A percentile compares a stretch with the other conserved stretches of the same genome.
Evolutionary conservation across 2,113 vertebrate genomes (phyloP).

Genomic region (Pomatostomus ruficeps): DNA sequence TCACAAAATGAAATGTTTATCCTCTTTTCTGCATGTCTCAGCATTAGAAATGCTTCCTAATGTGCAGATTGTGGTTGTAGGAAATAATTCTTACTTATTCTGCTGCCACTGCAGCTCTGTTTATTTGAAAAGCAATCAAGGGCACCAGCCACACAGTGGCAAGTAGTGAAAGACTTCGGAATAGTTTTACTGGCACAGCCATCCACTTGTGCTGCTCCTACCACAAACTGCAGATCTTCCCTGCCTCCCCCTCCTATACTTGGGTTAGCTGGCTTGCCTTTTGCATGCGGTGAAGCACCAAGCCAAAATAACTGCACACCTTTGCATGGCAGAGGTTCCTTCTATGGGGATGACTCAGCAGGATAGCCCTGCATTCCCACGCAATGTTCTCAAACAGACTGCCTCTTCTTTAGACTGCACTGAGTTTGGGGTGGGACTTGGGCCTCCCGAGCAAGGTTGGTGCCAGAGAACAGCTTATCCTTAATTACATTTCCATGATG

Average conservation of each 20-base stretch:
- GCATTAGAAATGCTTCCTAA: not conserved
- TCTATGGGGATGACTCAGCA: conserved; percentile 3
- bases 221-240: not conserved
- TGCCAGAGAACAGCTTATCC: conserved; percentile 38
- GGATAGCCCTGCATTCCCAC: not conserved
- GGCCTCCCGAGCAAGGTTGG: not conserved
- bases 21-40: not conserved
- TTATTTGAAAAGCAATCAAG: not conserved
- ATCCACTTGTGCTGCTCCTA: not conserved
- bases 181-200: not conserved
- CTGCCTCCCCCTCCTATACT: not conserved
- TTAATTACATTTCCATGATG: not conserved
- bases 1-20: not conserved
- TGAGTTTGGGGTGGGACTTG: conserved; percentile 3
- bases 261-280: not conserved
- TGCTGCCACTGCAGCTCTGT: not conserved
- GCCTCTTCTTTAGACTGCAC: not conserved
- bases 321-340: not conserved
- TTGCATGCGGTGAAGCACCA: not conserved
- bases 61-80: not conserved
- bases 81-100: not conserved
- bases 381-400: not conserved
- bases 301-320: not conserved
- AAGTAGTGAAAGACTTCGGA: not conserved
- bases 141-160: not conserved